These are phyloP conservation scores for Pangasius djambal DNA, from an alignment of 2,797 vertebrate genomes.

Conservation along the genomic window DNA sequence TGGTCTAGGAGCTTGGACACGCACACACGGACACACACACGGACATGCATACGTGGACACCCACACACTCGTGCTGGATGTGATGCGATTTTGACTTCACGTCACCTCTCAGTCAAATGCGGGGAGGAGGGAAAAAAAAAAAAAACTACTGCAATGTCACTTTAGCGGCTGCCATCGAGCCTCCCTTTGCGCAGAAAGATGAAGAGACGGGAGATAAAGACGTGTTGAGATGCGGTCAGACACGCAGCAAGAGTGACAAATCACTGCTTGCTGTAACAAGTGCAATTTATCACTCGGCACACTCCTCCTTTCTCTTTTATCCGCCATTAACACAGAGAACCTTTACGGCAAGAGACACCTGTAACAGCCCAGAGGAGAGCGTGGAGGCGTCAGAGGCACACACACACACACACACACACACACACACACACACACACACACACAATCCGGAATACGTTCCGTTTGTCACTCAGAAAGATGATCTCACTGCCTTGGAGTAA, in stretches of 20 bases:
- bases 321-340: conserved; percentile 32
- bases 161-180: conserved; percentile 36
- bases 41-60: not conserved
- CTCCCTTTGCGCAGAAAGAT: conserved; percentile 28
- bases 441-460: not conserved
- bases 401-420: not conserved
- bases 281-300: conserved; percentile 54
- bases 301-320: conserved; percentile 45
- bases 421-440: not conserved
- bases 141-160: conserved; percentile 27
- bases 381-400: not conserved
- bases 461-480: not conserved
- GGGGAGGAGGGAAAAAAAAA: not conserved
- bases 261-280: conserved; percentile 46
- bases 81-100: conserved; percentile 41
- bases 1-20: not conserved
- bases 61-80: not conserved
- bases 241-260: conserved; percentile 53
- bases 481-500: conserved; percentile 12
- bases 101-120: conserved; percentile 27
- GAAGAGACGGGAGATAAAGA: conserved; percentile 34
- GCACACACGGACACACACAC: not conserved
- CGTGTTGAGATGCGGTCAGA: conserved; percentile 41
- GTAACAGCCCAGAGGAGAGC: conserved; percentile 26
- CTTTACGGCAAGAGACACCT: conserved; percentile 34